Evolutionary conservation across 2,888 invertebrate species (phyloP), one percentile per base, ranked within the genome.

Genomic region (Galerucella pusilla): DNA sequence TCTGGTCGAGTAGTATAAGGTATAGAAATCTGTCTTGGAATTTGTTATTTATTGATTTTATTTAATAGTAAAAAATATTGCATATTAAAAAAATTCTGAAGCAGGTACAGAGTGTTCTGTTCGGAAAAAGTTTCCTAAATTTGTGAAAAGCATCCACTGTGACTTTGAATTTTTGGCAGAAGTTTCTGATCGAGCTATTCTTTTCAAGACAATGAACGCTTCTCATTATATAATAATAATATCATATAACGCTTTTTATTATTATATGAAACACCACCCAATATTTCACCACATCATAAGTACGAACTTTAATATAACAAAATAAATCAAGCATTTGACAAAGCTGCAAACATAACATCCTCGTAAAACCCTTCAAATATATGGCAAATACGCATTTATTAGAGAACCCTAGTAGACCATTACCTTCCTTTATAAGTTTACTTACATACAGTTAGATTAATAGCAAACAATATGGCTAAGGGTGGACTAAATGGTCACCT

Each of bases 401-500:
- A 80, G 63, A 60, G 73, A 68, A 78, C 78, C 76, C 68, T 35
- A 46, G 20, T 74, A 71, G 71, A 68, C 77, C 76, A 64, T 77
- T 75, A 73, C 77, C 73, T 68, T 67, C 35, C 54, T 20, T 52
- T 57, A 63, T 71, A 68, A 42, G 79, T 76, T 77, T 77, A 78
- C 80, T 78, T 80, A 79, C 78, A 78, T 78, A 78, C 75, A 81
- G 77, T 66, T 76, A 80, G 80, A 81, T 82, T 82, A 82, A 80
- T 80, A 79, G 78, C 79, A 77, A 79, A 78, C 81, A 82, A 82
- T 80, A 82, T 80, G 81, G 81, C 80, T 80, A 75, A 80, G 74
- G 75, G 78, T 77, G 83, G 78, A 80, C 80, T 76, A 78, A 81
- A 81, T 80, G 80, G 81, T 81, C 82, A 83, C 83, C 82, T 81